phyloP scores from a whole-genome alignment of 2,888 invertebrate genomes.

The Acrobasis consociella region DNA sequence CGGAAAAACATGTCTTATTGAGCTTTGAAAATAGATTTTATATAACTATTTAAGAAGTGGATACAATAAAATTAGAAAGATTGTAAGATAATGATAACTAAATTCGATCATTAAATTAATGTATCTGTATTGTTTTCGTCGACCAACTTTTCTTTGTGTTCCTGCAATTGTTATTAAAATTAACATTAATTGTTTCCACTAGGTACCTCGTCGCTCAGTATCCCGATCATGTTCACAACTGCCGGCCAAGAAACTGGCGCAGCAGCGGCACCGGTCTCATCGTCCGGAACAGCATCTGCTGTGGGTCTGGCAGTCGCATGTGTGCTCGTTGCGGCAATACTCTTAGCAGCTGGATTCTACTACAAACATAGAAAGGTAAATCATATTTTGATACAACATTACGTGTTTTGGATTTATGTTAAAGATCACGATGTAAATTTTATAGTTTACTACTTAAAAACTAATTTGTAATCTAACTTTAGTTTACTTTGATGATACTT shows the following conservation, averaged over 20 bases:
- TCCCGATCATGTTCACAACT: slow-evolving; percentile 88
- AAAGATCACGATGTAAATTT: background rate
- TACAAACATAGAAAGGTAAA: slow-evolving; percentile 83
- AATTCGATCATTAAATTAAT: too few species aligned
- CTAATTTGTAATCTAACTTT: too few species aligned
- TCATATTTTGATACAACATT: background rate
- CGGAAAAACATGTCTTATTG: too few species aligned
- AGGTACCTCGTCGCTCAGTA: slow-evolving; percentile 89
- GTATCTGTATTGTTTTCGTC: too few species aligned
- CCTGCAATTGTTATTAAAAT: background rate
- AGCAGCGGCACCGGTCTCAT: slow-evolving; percentile 82
- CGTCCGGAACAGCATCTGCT: slow-evolving; percentile 83
- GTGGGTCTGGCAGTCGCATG: slow-evolving; percentile 85
- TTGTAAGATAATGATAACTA: too few species aligned
- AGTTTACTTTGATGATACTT: background rate
- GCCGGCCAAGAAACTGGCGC: slow-evolving; percentile 88
- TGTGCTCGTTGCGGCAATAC: slow-evolving; percentile 83
- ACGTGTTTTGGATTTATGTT: too few species aligned
- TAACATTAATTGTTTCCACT: slow-evolving; percentile 19
- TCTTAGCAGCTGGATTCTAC: slow-evolving; percentile 84
- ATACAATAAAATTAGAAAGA: too few species aligned
- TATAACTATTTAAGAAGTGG: too few species aligned
- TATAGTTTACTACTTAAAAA: too few species aligned
- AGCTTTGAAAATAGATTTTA: too few species aligned
- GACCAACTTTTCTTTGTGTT: too few species aligned